Evolutionary conservation across 2,113 vertebrate genomes (phyloP).

Genomic region (Circaetus gallicus): DNA sequence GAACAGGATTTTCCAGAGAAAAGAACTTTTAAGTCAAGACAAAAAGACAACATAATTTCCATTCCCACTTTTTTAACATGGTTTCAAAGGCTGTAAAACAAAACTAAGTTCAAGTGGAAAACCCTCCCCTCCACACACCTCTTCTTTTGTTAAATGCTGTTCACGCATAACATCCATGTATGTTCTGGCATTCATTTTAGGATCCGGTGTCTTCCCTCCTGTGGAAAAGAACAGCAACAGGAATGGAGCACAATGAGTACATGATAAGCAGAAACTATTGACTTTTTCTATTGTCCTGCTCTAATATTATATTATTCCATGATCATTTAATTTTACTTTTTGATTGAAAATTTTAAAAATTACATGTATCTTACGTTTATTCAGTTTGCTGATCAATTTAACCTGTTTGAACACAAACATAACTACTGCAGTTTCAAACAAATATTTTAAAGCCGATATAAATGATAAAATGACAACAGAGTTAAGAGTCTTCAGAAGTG

Average conservation of each 20-base stretch:
- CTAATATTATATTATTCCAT: slow-evolving; percentile 76
- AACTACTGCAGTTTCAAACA: slow-evolving; percentile 82
- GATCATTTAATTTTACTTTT: slow-evolving; percentile 78
- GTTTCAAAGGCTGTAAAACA: not conserved
- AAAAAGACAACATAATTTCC: not conserved
- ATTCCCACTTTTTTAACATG: not conserved
- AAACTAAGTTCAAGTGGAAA: not conserved
- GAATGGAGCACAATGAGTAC: slow-evolving; percentile 80
- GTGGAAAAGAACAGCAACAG: slow-evolving; percentile 96
- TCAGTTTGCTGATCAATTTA: slow-evolving; percentile 86
- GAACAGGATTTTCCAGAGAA: not conserved
- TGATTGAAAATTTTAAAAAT: slow-evolving; percentile 76
- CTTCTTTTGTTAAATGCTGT: slow-evolving; percentile 97
- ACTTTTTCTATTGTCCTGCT: slow-evolving; percentile 74
- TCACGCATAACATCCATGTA: slow-evolving; percentile 99
- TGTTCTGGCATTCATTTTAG: slow-evolving; percentile 95
- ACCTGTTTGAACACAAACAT: slow-evolving; percentile 87
- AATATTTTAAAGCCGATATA: slow-evolving; percentile 88
- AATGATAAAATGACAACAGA: slow-evolving; percentile 89
- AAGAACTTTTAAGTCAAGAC: not conserved
- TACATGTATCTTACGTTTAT: slow-evolving; percentile 83
- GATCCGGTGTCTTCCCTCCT: slow-evolving; percentile 99
- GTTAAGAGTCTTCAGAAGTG: slow-evolving; percentile 96
- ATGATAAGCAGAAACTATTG: slow-evolving; percentile 48
- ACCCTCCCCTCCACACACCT: slow-evolving; percentile 71